phyloP scores from a whole-genome alignment of 2,113 vertebrate genomes.

The Cavia aperea region DNA sequence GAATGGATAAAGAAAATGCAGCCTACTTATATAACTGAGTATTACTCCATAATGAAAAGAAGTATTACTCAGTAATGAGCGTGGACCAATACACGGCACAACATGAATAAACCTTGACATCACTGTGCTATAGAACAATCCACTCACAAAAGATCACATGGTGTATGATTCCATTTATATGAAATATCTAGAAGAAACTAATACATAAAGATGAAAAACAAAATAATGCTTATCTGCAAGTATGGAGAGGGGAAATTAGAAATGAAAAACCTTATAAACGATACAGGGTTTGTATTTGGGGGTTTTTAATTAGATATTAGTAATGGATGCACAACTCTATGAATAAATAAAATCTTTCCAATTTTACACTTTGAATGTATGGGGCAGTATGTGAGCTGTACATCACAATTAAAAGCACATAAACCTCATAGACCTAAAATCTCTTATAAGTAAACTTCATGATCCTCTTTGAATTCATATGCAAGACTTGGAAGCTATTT shows the following conservation, averaged over 20 bases:
- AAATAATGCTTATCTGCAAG: neutral
- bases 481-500: neutral
- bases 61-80: neutral
- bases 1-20: neutral
- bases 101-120: neutral
- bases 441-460: neutral
- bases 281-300: neutral
- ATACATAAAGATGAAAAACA: neutral
- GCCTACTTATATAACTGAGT: neutral
- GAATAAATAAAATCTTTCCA: neutral
- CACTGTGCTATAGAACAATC: neutral
- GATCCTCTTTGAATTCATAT: neutral
- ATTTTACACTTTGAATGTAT: neutral
- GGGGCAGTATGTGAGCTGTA: neutral
- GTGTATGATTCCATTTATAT: neutral
- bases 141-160: neutral
- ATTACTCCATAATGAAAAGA: neutral
- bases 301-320: neutral
- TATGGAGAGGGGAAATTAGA: neutral
- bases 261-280: neutral
- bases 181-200: neutral
- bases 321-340: neutral
- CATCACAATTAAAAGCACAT: neutral
- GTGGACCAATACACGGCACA: neutral
- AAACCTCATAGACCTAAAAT: neutral